These are phyloP conservation scores for Drosophila birchii DNA, from an alignment of 2,888 invertebrate species.

Conservation along the genomic window DNA sequence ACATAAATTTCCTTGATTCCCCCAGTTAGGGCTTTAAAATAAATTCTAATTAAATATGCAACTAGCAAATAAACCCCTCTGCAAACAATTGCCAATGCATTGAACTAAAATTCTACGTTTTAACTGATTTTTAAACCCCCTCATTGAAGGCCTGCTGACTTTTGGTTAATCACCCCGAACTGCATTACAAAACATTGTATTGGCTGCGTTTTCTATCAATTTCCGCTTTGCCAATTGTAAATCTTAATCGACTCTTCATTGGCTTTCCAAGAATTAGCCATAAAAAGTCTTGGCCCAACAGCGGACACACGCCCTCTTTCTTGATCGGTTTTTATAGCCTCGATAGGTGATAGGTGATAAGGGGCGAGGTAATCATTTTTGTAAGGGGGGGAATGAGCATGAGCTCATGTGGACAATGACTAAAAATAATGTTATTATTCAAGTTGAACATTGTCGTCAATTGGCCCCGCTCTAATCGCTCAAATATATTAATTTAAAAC, in stretches of 20 bases:
- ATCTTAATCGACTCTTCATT: conserved; percentile 37
- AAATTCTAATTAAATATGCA: conserved; percentile 38
- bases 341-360: conserved; percentile 19
- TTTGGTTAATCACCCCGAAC: conserved; percentile 6
- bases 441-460: conserved; percentile 66
- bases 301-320: conserved; percentile 67
- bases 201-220: conserved; percentile 24
- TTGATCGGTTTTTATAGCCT: conserved; percentile 54
- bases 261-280: conserved; percentile 44
- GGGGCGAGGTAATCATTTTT: conserved; percentile 5
- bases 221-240: conserved; percentile 38
- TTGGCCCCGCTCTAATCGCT: conserved; percentile 26
- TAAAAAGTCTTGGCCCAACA: conserved; percentile 14
- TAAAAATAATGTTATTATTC: conserved; percentile 67
- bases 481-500: conserved; percentile 72
- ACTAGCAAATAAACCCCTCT: conserved; percentile 2
- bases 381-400: conserved; percentile 25
- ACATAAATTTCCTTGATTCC: conserved; percentile 3
- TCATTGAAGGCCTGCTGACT: conserved; percentile 6
- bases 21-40: neutral
- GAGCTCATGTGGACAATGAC: conserved; percentile 70
- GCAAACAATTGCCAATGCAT: conserved; percentile 1
- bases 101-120: conserved; percentile 1
- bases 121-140: conserved; percentile 12
- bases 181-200: conserved; percentile 7